Evolutionary conservation across 2,797 vertebrate species (phyloP).

Genomic region (Acrossocheilus fasciatus): DNA sequence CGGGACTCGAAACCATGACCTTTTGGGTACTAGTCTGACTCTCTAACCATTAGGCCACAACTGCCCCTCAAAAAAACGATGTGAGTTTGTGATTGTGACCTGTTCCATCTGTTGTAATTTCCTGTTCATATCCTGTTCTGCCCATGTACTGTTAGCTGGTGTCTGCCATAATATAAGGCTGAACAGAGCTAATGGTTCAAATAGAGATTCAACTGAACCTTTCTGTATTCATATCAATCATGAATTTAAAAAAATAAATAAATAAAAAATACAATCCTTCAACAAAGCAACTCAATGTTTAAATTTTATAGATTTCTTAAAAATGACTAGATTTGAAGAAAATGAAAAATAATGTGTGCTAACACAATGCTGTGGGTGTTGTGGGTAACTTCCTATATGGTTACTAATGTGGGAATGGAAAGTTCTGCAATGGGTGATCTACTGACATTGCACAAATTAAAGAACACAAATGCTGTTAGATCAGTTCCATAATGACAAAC

Average conservation of each 20-base stretch:
- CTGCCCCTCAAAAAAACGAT: not conserved
- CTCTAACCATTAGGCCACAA: not conserved
- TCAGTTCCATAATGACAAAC: no score
- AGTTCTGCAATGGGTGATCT: no score
- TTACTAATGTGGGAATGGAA: not conserved
- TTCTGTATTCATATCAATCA: not conserved
- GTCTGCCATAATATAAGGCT: not conserved
- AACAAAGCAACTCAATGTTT: not conserved
- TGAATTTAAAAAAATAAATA: no score
- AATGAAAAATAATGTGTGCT: not conserved
- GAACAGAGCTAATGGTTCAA: not conserved
- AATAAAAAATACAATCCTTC: not conserved
- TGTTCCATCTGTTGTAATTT: conserved; percentile 19
- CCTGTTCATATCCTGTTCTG: conserved; percentile 43
- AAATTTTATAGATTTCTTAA: not conserved
- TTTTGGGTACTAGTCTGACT: no score
- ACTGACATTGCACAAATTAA: no score
- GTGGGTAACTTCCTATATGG: no score
- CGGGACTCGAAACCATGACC: no score
- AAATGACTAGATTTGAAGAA: not conserved
- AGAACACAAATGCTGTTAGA: no score
- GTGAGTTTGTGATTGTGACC: not conserved
- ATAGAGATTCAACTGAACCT: not conserved
- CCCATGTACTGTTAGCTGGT: not conserved
- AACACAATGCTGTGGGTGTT: no score